Percentiles rank a stretch among this genome's conserved stretches.
These are phyloP conservation scores for Hymenochirus boettgeri DNA, from an alignment of 2,113 vertebrate species.

Conservation along the genomic window DNA sequence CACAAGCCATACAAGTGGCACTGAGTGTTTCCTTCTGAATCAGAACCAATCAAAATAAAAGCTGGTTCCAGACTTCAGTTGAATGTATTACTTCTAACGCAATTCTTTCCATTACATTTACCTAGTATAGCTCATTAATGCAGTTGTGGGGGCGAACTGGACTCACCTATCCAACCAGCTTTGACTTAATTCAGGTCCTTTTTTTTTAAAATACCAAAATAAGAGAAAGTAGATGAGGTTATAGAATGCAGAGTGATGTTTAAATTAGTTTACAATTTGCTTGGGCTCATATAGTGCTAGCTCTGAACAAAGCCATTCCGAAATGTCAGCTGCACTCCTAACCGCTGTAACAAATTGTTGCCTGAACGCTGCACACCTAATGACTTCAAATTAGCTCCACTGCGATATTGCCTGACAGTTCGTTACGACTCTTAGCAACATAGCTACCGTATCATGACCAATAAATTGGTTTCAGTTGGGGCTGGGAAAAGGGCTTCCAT, in stretches of 20 bases:
- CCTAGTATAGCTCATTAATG: slow-evolving; percentile 45
- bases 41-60: slow-evolving; percentile 38
- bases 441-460: slow-evolving; percentile 96
- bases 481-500: slow-evolving; percentile 87
- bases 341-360: slow-evolving; percentile 99
- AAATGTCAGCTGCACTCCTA: slow-evolving; percentile 86
- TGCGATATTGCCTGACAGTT: slow-evolving; percentile 95
- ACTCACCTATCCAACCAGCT: slow-evolving; percentile 68
- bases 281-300: slow-evolving; percentile 88
- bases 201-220: slow-evolving; percentile 87
- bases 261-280: slow-evolving; percentile 99
- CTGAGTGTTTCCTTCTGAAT: slow-evolving; percentile 35
- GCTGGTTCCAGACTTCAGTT: slow-evolving; percentile 31
- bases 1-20: slow-evolving; percentile 16
- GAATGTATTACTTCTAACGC: slow-evolving; percentile 37
- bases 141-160: slow-evolving; percentile 29
- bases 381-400: slow-evolving; percentile 99
- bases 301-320: slow-evolving; percentile 89
- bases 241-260: slow-evolving; percentile 99
- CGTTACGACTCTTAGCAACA: slow-evolving; percentile 99
- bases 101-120: slow-evolving; percentile 45
- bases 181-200: slow-evolving; percentile 72
- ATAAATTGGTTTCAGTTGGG: slow-evolving; percentile 97
- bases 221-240: slow-evolving; percentile 87
- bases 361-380: slow-evolving; percentile 96